A percentile compares a stretch with the other conserved stretches of the same genome.
Evolutionary conservation across 1,140 invertebrate genomes (phyloP).

Genomic region (Limonius californicus): DNA sequence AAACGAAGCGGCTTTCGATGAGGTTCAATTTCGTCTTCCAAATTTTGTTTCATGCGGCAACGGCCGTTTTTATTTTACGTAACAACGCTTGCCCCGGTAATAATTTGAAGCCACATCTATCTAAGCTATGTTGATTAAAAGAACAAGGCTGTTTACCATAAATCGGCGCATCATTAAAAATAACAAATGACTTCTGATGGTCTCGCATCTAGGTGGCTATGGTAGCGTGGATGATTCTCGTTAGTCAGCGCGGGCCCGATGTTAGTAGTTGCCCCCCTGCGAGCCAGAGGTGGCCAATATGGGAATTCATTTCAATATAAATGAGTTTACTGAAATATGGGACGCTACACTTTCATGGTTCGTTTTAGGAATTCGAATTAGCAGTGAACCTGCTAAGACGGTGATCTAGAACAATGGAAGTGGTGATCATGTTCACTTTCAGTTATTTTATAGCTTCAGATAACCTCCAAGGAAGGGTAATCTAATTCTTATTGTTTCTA

Average conservation of each 20-base stretch:
- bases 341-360: neutral
- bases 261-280: slow-evolving; percentile 20
- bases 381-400: too few relatives aligned
- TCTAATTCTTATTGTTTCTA: too few relatives aligned
- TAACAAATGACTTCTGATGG: slow-evolving; percentile 26
- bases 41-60: too few relatives aligned
- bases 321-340: slow-evolving; percentile 2
- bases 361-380: neutral
- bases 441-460: too few relatives aligned
- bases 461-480: too few relatives aligned
- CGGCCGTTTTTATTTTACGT: too few relatives aligned
- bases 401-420: too few relatives aligned
- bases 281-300: neutral
- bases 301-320: slow-evolving; percentile 19
- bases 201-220: slow-evolving; percentile 17
- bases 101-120: too few relatives aligned
- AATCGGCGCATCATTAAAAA: slow-evolving; percentile 34
- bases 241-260: slow-evolving; percentile 24
- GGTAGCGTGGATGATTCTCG: slow-evolving; percentile 29
- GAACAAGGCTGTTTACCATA: slow-evolving; percentile 26
- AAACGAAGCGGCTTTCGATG: too few relatives aligned
- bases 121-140: neutral
- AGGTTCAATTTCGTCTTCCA: too few relatives aligned
- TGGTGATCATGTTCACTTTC: too few relatives aligned
- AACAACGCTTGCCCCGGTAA: too few relatives aligned